Percentiles rank a stretch among this genome's conserved stretches.
These are phyloP conservation scores for Eurytoma californica DNA, from an alignment of 2,888 invertebrate species.

Conservation along the genomic window DNA sequence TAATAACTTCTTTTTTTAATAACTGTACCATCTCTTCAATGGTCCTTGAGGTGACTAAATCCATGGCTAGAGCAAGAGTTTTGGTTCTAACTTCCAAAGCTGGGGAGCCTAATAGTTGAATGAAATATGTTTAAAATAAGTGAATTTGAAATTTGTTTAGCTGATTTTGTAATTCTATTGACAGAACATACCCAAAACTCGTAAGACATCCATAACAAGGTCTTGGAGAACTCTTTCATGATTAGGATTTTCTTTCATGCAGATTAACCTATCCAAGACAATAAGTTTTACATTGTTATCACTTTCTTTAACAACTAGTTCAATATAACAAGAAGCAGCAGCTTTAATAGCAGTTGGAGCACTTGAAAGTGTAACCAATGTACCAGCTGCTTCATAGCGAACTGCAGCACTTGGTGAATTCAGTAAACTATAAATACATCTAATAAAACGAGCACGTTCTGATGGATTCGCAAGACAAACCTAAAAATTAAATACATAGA, in stretches of 20 bases:
- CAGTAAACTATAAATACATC: constrained; percentile 97
- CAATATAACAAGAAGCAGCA: constrained; percentile 98
- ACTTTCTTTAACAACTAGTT: constrained; percentile 98
- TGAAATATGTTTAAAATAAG: neutral
- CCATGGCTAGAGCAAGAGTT: constrained; percentile 89
- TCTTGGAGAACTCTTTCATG: constrained; percentile 92
- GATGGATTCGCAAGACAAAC: constrained; percentile 97
- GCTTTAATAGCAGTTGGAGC: constrained; percentile 99
- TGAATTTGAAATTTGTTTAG: constrained; percentile 1
- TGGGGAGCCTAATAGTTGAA: constrained; percentile 76
- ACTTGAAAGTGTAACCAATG: constrained; percentile 96
- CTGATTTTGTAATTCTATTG: neutral
- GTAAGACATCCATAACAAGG: constrained; percentile 97
- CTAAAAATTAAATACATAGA: constrained; percentile 72
- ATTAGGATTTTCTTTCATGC: constrained; percentile 87
- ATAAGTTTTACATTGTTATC: constrained; percentile 99
- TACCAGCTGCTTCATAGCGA: constrained; percentile 98
- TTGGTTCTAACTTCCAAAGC: constrained; percentile 96
- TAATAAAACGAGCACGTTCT: constrained; percentile 96
- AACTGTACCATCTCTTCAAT: constrained; percentile 97
- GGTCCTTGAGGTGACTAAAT: constrained; percentile 92
- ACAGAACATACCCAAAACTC: constrained; percentile 85
- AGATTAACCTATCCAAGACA: constrained; percentile 93
- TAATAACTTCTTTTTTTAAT: constrained; percentile 93
- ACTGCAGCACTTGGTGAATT: constrained; percentile 98